Evolutionary conservation across 2,797 vertebrate species (phyloP), one percentile per base, ranked within the genome.

Genomic region (Sus cebifrons): DNA sequence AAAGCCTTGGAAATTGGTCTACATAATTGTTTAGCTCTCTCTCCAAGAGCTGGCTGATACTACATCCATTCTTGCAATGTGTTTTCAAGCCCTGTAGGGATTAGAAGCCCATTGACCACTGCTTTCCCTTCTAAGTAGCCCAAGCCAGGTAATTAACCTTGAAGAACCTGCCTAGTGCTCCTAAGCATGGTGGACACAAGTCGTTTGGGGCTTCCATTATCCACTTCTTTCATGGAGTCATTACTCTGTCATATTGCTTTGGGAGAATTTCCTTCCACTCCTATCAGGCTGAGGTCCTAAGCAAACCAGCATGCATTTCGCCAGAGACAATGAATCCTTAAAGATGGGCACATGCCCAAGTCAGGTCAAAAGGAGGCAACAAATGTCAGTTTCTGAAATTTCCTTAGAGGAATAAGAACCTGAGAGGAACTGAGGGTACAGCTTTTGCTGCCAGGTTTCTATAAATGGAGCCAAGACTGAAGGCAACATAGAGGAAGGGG

Each of bases 191-290:
- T 13, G 58, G 67, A 27, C 23, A 8, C 5, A 21, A 4, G 68
- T 49, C 7, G 6, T 36, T 6, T 16, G 25, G 12, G 65, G 8
- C n/a, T 44, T 32, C 5, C 0, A 0, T n/a, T 23, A 40, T 1
- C 10, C 54, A 25, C 2, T 23, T 40, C 54, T 92, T 81, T 64
- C 10, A 0, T 3, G n/a, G 25, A 20, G 29, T 27, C n/a, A 65
- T 56, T 65, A 29, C 58, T 27, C 18, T 58, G 1, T 36, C 10
- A 29, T 20, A n/a, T 3, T 29, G 25, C 86, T 71, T 27, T n/a
- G 27, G 40, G 23, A 15, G 6, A 68, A 14, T 16, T 29, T 68
- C 27, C n/a, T 44, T 52, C 32, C 64, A 77, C 21, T 44, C 14
- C 21, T 32, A 54, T 74, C 25, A 36, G 25, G 18, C 18, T 29